Percentiles rank a stretch among this genome's conserved stretches.
Conservation (phyloP, 2,888 invertebrate species). For the Xestia rhomboidea region DNA sequence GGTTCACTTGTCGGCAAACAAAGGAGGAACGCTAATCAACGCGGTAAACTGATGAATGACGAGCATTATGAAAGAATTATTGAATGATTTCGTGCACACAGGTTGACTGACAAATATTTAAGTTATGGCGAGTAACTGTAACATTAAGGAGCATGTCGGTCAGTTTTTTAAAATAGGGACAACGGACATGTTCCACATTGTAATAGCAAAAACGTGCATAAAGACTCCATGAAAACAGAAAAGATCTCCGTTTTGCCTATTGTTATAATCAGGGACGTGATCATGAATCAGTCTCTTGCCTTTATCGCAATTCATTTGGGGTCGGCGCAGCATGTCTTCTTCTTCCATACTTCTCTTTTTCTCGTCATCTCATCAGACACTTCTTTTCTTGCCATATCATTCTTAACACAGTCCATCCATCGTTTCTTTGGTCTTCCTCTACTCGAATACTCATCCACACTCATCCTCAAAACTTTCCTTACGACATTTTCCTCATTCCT, state of each 20-base stretch:
- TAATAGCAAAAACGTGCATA: neutral
- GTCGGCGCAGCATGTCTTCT: too few relatives aligned
- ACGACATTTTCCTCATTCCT: too few relatives aligned
- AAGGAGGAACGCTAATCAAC: slow-evolving; percentile 74
- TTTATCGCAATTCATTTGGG: too few relatives aligned
- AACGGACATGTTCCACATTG: neutral
- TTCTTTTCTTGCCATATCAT: too few relatives aligned
- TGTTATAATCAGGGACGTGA: too few relatives aligned
- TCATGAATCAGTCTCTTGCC: too few relatives aligned
- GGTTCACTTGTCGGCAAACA: slow-evolving; percentile 74
- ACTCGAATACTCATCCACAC: too few relatives aligned
- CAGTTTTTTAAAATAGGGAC: neutral
- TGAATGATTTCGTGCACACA: slow-evolving; percentile 57
- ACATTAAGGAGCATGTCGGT: neutral
- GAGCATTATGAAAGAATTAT: slow-evolving; percentile 68
- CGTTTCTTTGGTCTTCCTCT: too few relatives aligned
- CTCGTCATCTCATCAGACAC: too few relatives aligned
- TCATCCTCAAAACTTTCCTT: too few relatives aligned
- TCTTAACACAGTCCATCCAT: too few relatives aligned
- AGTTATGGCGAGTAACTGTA: slow-evolving; percentile 11
- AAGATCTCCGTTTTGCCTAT: neutral
- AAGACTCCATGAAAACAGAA: neutral
- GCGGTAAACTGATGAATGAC: slow-evolving; percentile 73
- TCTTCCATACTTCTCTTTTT: too few relatives aligned
- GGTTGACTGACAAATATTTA: slow-evolving; percentile 40